A percentile compares a stretch with the other conserved stretches of the same genome.
Conservation (phyloP, 2,113 vertebrate genomes). For the Ophthalmolycus amberensis region DNA sequence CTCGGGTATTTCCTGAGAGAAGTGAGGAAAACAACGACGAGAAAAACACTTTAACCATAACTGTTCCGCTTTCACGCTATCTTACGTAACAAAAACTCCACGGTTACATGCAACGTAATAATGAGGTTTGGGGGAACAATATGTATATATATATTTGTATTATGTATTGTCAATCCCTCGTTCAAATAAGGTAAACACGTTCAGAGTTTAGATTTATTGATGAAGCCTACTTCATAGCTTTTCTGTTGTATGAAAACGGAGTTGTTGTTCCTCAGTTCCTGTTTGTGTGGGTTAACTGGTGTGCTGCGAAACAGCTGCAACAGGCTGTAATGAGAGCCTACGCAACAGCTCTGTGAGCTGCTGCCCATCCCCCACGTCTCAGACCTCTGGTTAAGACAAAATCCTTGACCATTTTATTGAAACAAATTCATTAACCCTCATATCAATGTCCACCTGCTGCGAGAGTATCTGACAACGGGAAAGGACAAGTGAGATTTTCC, state of each 20-base stretch:
- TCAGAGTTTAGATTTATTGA: background rate
- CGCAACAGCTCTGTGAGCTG: slow-evolving; percentile 5
- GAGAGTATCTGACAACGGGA: background rate
- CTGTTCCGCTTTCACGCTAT: background rate
- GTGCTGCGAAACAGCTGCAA: slow-evolving; percentile 56
- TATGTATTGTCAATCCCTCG: background rate
- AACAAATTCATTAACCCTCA: background rate
- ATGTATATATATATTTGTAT: background rate
- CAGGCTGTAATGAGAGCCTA: slow-evolving; percentile 40
- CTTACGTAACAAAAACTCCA: fast-evolving
- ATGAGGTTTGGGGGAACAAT: background rate
- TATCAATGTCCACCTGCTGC: background rate
- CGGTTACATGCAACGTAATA: fast-evolving
- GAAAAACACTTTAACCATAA: background rate
- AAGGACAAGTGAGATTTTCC: background rate
- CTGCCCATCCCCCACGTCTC: slow-evolving; percentile 44
- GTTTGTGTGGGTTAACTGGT: slow-evolving; percentile 2
- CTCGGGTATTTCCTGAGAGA: slow-evolving; percentile 68
- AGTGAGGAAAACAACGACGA: slow-evolving; percentile 31
- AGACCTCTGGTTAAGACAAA: slow-evolving; percentile 10
- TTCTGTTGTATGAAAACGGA: background rate
- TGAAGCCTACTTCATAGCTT: background rate
- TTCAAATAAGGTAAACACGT: slow-evolving; percentile 4
- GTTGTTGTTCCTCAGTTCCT: background rate
- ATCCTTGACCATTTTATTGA: background rate